Evolutionary conservation across 2,888 invertebrate genomes (phyloP).

Genomic region (Drosophila niveifrons): DNA sequence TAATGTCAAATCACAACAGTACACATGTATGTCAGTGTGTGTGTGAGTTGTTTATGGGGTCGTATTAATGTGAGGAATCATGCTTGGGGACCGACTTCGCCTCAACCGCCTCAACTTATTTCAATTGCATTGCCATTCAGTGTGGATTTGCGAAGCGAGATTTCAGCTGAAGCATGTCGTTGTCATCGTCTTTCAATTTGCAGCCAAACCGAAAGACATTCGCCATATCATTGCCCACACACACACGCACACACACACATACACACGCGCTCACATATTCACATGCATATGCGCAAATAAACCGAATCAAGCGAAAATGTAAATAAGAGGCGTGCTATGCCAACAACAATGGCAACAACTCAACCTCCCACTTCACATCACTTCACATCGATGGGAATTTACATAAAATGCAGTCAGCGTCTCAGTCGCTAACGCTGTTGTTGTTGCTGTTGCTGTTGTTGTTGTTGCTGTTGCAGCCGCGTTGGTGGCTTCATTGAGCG

Average conservation of each 20-base stretch:
- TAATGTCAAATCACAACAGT: slow-evolving; percentile 34
- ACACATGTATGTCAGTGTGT: slow-evolving; percentile 1
- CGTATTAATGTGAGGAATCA: slow-evolving; percentile 48
- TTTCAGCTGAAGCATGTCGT: slow-evolving; percentile 61
- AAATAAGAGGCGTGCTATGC: slow-evolving; percentile 71
- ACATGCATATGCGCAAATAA: slow-evolving; percentile 74
- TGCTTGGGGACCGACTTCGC: slow-evolving; percentile 34
- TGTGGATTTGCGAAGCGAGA: slow-evolving; percentile 51
- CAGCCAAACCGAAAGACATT: slow-evolving; percentile 50
- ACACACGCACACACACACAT: not conserved
- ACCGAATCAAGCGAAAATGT: slow-evolving; percentile 79
- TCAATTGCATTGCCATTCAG: slow-evolving; percentile 56
- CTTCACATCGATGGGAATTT: slow-evolving; percentile 69
- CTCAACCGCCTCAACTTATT: slow-evolving; percentile 30
- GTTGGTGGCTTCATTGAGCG: slow-evolving; percentile 63
- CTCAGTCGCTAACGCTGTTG: slow-evolving; percentile 5
- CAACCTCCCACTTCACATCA: slow-evolving; percentile 54
- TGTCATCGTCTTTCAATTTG: slow-evolving; percentile 73
- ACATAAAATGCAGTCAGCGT: slow-evolving; percentile 68
- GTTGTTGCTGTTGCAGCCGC: slow-evolving; percentile 17
- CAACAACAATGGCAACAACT: slow-evolving; percentile 27
- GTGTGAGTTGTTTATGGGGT: slow-evolving; percentile 46
- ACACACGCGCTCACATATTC: not conserved
- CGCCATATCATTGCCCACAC: slow-evolving; percentile 26
- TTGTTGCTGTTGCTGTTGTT: slow-evolving; percentile 10